Evolutionary conservation across 2,888 invertebrate species (phyloP), one percentile per base, ranked within the genome.

Genomic region (Resseliella maxima): DNA sequence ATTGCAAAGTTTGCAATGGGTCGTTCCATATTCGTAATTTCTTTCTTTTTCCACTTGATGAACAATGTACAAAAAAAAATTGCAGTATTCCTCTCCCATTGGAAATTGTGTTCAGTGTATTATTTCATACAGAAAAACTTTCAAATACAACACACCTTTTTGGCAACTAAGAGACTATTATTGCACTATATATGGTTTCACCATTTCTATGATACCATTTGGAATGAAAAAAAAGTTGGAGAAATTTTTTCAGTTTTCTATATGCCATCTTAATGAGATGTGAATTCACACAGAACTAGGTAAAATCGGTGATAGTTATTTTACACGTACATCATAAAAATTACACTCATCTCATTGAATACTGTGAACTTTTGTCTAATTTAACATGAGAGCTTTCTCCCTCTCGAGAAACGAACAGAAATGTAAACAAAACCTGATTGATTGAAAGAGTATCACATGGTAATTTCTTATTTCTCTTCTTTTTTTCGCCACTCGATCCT

Each of bases 181-280:
- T 15, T 72, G 31, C 72, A 27, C 31, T 31, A 12, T 72, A 59
- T 59, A 59, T 59, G 59, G 72, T 72, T 72, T 72, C 72, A 72
- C 1, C 72, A 72, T 72, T 72, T 72, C 8, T 18, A 72, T 72
- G 72, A 72, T 31, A 15, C 72, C 72, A 72, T 72, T 72, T 50
- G 2, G 50, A 50, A 50, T 10, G 50, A 50, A 50, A 50, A 24
- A 5, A 59, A 59, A 59, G 2, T 27, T 0, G 27, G 24, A 59
- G 6, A 59, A 59, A n/a, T 8, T 2, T 24, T 24, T 12, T 27
- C 2, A n/a, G 24, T 24, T 72, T 31, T 31, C 31, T 59, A 24
- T 24, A 72, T 72, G 72, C 27, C 72, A 31, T 12, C 27, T 15
- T 72, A 72, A 72, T 72, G 72, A 72, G 72, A 72, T 72, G 72